Conservation (phyloP, 2,888 invertebrate species). For the Seira musarum region DNA sequence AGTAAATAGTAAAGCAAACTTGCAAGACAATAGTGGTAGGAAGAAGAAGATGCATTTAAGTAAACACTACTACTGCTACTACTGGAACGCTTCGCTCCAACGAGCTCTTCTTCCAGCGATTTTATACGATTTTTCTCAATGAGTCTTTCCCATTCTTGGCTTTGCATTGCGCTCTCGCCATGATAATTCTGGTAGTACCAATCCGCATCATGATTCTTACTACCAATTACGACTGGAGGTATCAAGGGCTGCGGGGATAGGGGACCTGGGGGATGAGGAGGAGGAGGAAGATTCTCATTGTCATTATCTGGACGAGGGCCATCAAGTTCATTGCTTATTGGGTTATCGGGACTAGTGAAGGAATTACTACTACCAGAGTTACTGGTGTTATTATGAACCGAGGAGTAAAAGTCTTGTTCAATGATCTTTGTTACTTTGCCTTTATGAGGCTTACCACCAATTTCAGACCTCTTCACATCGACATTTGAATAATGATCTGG, state of each 20-base stretch:
- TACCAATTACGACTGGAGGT: conserved; percentile 68
- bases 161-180: conserved; percentile 60
- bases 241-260: conserved; percentile 47
- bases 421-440: conserved; percentile 67
- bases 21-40: conserved; percentile 50
- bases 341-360: conserved; percentile 45
- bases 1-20: conserved; percentile 54
- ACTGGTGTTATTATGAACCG: conserved; percentile 52
- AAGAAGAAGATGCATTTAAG: conserved; percentile 34
- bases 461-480: conserved; percentile 26
- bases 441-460: conserved; percentile 27
- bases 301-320: conserved; percentile 48
- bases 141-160: conserved; percentile 66
- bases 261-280: not conserved
- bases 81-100: conserved; percentile 52
- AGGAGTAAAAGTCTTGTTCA: conserved; percentile 46
- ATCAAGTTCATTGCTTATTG: conserved; percentile 52
- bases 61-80: conserved; percentile 29
- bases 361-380: not conserved
- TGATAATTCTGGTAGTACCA: conserved; percentile 93
- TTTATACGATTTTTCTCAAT: conserved; percentile 63
- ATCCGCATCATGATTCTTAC: conserved; percentile 66
- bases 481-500: conserved; percentile 35
- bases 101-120: conserved; percentile 44
- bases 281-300: conserved; percentile 21